Percentiles rank a stretch among this genome's conserved stretches.
Conservation (phyloP, 2,888 invertebrate species). For the Idaea straminata region DNA sequence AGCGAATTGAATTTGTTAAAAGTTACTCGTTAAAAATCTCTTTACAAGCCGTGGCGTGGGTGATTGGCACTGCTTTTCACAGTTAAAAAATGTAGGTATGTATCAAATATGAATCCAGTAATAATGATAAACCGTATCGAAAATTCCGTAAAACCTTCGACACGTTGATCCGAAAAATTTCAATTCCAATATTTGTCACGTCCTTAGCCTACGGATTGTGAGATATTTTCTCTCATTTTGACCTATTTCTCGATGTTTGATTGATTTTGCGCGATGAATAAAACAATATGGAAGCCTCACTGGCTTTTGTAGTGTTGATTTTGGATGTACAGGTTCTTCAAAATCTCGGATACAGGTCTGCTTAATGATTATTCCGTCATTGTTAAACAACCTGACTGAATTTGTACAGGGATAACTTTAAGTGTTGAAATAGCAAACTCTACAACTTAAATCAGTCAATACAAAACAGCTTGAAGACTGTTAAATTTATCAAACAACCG, state of each 20-base stretch:
- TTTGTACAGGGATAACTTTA: no score
- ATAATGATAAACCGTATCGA: constrained; percentile 3
- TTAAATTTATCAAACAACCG: no score
- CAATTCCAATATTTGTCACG: constrained; percentile 28
- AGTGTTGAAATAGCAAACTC: no score
- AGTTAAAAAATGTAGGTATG: no score
- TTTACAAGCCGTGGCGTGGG: neutral
- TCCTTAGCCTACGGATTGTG: constrained; percentile 12
- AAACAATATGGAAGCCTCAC: neutral
- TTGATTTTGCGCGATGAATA: constrained; percentile 11
- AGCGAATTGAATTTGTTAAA: no score
- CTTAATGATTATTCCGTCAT: no score
- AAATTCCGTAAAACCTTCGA: constrained; percentile 3
- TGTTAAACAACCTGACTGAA: no score
- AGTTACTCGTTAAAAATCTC: neutral
- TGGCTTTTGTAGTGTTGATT: neutral
- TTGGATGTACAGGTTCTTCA: no score
- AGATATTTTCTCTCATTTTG: constrained; percentile 26
- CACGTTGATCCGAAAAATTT: constrained; percentile 8
- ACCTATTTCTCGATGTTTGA: constrained; percentile 20
- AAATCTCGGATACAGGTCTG: no score
- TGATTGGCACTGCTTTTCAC: neutral
- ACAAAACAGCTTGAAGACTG: no score
- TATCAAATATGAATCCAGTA: neutral
- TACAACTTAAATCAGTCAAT: no score